phyloP scores from a whole-genome alignment of 2,113 vertebrate species.

The Camelus dromedarius region DNA sequence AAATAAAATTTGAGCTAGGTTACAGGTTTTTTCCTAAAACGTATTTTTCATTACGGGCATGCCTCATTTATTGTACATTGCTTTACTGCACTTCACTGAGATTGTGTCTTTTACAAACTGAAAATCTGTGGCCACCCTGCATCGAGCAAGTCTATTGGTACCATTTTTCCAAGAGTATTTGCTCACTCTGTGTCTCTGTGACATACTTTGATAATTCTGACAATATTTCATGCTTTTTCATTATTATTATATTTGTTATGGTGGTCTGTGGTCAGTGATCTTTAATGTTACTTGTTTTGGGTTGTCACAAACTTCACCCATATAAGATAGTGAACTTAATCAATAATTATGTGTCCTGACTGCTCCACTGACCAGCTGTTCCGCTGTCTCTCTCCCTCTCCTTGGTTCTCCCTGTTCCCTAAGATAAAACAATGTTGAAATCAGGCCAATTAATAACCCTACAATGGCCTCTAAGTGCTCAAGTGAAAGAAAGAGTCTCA shows the following conservation, averaged over 20 bases:
- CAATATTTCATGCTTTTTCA: neutral
- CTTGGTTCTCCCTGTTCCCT: neutral
- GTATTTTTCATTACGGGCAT: neutral
- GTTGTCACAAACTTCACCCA: neutral
- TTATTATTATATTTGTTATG: neutral
- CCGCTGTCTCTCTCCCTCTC: neutral
- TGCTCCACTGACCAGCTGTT: neutral
- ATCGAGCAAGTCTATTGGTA: neutral
- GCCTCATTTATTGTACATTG: neutral
- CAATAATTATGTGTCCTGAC: neutral
- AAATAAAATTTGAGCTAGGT: conserved; percentile 48
- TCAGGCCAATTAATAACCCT: neutral
- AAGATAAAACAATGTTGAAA: neutral
- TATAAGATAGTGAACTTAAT: neutral
- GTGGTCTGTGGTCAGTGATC: neutral
- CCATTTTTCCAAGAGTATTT: neutral
- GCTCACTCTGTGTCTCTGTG: neutral
- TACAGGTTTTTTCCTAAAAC: too few relatives aligned
- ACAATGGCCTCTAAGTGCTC: neutral
- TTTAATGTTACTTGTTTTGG: neutral
- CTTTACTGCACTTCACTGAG: neutral
- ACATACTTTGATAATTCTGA: neutral
- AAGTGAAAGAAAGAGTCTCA: neutral
- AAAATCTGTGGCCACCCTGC: neutral
- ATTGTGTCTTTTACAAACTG: neutral